Base-by-base conservation (phyloP, 92 coral and sea anemone genomes). In the Zoanthus sociatus region DNA sequence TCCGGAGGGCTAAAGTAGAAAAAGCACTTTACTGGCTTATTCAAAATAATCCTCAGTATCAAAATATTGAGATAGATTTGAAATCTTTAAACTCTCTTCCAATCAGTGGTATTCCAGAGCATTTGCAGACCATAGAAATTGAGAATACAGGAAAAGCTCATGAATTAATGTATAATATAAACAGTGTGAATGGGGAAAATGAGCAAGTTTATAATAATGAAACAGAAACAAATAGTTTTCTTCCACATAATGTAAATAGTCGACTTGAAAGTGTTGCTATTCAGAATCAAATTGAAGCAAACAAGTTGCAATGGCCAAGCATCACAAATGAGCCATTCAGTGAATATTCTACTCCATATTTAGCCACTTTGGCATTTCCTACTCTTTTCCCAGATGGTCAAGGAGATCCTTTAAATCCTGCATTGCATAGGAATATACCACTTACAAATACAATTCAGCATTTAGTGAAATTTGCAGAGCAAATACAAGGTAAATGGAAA, bases 351-450 rank as follows among this genome's bases (percentile, higher is more conserved):
- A 89, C 92, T 15, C 86, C 82, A 26, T 85, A 67, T 79, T 81
- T 90, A 5, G 89, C 87, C 2, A 90, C 92, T 9, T 37, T 87
- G 20, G 90, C 86, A 88, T 58, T 58, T 16, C 66, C 66, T 16
- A 58, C 66, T 58, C 14, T 58, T 10, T 58, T 58, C 14, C 66
- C 89, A 73, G 88, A 83, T 83, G 58, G 82, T 64, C 83, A 63
- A 31, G 88, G 88, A 83, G 91, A 83, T 48, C 91, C 91, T 83
- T 83, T 82, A 77, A 88, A 82, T 76, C 91, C 88, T 30, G 54
- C 73, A 83, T 83, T 88, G 51, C 32, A 58, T 53, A 83, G 87
- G 60, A 88, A 88, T 76, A 66, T 83, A 51, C 26, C 91, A 44
- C 84, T 89, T 84, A 31, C 20, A 12, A 76, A 61, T 60, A 33